Base-by-base conservation (phyloP, 2,113 vertebrate genomes). In the Tiliqua scincoides region DNA sequence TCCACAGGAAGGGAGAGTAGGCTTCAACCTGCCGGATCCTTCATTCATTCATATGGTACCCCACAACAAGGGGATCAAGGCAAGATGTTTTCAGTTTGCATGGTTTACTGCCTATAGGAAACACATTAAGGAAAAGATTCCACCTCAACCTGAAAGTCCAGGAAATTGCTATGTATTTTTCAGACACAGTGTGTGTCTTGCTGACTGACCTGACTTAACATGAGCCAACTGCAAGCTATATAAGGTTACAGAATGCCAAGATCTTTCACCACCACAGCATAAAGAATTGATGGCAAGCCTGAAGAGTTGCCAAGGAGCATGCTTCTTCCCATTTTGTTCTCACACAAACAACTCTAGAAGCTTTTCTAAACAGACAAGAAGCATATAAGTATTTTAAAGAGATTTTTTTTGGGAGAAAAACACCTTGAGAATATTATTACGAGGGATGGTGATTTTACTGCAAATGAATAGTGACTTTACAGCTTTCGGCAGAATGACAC, bases 391-490 rank as follows among this genome's bases (percentile, higher is more conserved):
- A 48, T 48, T 48, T 48, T 5, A 48, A 48, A 48, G 43, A 48
- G 43, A 48, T 48, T 48, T 48, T 48, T n/a, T n/a, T n/a, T n/a
- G n/a, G 43, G 43, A 48, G 43, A 48, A 48, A 48, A 48, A 48
- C 8, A 8, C 8, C 43, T 48, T 8, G 4, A n/a, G n/a, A 48
- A 48, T 5, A 32, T 32, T 2, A 68, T 68, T 32, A 68, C 1
- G 27, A 30, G 30, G 43, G 83, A 0, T 2, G 84, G 65, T 85
- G 71, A 37, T 61, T 91, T 87, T 87, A 80, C 11, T 48, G 84
- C 87, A 87, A 95, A 83, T 77, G 1, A 81, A 40, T 88, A 84
- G 67, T 40, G 70, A 89, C 62, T 85, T 62, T 75, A 80, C 77
- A 91, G 89, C 85, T 89, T 72, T 82, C 91, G 32, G 67, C n/a